Conservation (phyloP, 1,140 invertebrate genomes). For the Scaptodrosophila lebanonensis region DNA sequence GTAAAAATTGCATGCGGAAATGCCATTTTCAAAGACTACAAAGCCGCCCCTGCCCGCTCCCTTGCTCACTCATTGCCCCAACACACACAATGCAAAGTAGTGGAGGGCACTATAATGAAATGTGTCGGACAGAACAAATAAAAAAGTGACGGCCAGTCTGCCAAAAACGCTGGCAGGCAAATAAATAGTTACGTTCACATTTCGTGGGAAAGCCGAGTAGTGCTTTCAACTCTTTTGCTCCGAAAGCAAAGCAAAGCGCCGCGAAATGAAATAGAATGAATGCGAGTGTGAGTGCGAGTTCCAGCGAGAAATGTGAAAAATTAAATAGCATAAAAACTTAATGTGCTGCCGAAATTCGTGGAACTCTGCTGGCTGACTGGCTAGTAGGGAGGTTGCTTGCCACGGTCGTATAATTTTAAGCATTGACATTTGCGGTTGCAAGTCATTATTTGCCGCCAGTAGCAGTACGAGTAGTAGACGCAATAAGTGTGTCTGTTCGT, state of each 20-base stretch:
- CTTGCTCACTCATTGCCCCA: neutral
- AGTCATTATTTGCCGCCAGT: slow-evolving; percentile 66
- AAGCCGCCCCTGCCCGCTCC: slow-evolving; percentile 36
- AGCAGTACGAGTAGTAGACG: no score
- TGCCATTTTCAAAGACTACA: slow-evolving; percentile 67
- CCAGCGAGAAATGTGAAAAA: slow-evolving; percentile 60
- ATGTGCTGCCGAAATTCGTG: slow-evolving; percentile 64
- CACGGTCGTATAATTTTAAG: slow-evolving; percentile 69
- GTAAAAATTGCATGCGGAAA: slow-evolving; percentile 73
- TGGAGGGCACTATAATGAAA: slow-evolving; percentile 59
- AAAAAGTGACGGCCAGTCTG: slow-evolving; percentile 32
- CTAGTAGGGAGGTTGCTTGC: neutral
- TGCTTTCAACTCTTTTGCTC: slow-evolving; percentile 57
- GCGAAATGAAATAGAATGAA: slow-evolving; percentile 25
- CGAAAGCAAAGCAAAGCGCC: slow-evolving; percentile 39
- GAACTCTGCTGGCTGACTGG: slow-evolving; percentile 25
- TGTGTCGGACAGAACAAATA: slow-evolving; percentile 66
- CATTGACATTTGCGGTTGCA: slow-evolving; percentile 72
- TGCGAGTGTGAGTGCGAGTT: no score
- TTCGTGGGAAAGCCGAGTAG: slow-evolving; percentile 43
- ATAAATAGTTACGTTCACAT: slow-evolving; percentile 59
- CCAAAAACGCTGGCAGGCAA: slow-evolving; percentile 24
- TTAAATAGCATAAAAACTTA: slow-evolving; percentile 75
- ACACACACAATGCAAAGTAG: slow-evolving; percentile 57
- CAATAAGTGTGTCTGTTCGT: slow-evolving; percentile 24